Evolutionary conservation across 2,888 invertebrate species (phyloP), one percentile per base, ranked within the genome.

Genomic region (Tenthredo scrophulariae): DNA sequence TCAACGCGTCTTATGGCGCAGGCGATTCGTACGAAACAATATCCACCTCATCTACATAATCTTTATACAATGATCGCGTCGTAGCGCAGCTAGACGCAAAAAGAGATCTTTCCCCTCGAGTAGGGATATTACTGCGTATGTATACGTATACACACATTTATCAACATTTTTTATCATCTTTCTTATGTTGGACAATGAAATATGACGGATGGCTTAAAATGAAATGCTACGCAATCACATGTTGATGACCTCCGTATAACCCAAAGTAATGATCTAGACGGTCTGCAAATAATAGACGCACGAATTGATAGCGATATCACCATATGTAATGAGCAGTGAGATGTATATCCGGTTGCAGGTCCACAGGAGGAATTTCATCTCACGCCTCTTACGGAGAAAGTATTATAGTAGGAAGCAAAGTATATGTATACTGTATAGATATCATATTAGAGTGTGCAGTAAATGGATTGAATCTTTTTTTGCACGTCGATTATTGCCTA

Each of bases 41-140:
- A 85, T 86, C 85, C 87, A 67, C 75, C 88, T 86, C 88, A 92
- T 93, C 90, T 92, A 87, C 92, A 92, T 93, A 93, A 93, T 92
- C 91, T 90, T 87, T 88, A 91, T 91, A 92, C 88, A 89, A 93
- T 93, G 89, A 65, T 77, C 58, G 89, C 89, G 86, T 87, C 85
- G 77, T 62, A 86, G 29, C 15, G 15, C 4, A 80, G 85, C 75
- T 75, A 50, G 46, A 29, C 62, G 80, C 54, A 80, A 84, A 65
- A 54, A 84, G 65, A 58, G 13, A 75, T 22, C 40, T 62, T 58
- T 84, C 65, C 72, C 72, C 72, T 74, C 72, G 40, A 9, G 22
- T 29, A 22, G 22, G 15, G 26, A 54, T 50, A 40, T 43, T 74
- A 74, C 26, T 3, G 15, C 4, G 2, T 29, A 33, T 65, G 62